These are phyloP conservation scores for Eciton burchellii DNA, from an alignment of 1,140 invertebrate species.

Conservation along the genomic window DNA sequence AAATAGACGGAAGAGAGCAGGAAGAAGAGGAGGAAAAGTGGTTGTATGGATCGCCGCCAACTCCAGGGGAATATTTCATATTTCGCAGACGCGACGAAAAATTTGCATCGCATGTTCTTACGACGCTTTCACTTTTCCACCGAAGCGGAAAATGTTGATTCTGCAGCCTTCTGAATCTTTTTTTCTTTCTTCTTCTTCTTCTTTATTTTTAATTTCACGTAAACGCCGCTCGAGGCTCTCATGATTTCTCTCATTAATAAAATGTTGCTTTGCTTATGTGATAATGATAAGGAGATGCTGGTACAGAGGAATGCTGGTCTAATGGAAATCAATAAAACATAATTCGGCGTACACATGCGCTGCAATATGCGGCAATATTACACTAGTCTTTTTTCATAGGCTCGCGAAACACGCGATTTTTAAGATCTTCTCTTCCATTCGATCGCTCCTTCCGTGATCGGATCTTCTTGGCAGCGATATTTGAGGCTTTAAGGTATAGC, in stretches of 20 bases:
- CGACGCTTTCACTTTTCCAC: background rate
- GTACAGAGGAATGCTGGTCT: background rate
- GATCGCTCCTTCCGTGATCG: constrained; percentile 15
- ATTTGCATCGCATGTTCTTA: constrained; percentile 16
- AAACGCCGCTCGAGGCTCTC: background rate
- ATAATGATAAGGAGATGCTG: background rate
- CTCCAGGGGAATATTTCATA: constrained; percentile 34
- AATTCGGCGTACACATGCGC: background rate
- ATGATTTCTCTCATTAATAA: background rate
- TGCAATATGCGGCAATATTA: background rate
- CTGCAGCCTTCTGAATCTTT: background rate
- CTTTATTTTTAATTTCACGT: background rate
- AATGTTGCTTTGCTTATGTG: background rate
- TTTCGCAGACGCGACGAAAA: constrained; percentile 17
- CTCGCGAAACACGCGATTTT: background rate
- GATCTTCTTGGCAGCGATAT: background rate
- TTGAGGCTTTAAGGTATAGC: background rate
- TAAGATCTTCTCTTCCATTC: constrained; percentile 8
- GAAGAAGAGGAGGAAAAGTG: background rate
- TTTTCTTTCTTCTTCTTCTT: no score
- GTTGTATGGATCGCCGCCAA: constrained; percentile 1
- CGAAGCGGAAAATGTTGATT: background rate
- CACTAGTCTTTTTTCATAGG: background rate
- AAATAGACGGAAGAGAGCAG: background rate
- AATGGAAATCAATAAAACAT: background rate